phyloP scores from a whole-genome alignment of 1,140 invertebrate genomes.

The Lysiphlebus fabarum region DNA sequence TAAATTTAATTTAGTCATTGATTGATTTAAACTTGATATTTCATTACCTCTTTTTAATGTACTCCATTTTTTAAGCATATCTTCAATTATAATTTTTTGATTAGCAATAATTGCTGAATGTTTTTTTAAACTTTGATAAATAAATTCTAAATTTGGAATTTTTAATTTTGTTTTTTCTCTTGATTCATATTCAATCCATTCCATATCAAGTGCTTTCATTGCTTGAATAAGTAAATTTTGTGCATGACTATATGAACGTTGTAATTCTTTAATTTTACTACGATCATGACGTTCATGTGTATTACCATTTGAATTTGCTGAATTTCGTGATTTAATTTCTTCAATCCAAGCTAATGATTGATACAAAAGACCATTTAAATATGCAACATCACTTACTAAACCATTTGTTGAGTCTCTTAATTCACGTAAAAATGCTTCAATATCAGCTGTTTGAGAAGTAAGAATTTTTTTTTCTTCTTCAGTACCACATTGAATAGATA shows the following conservation, averaged over 20 bases:
- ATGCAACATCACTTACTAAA: conserved; percentile 46
- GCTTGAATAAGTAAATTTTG: conserved; percentile 51
- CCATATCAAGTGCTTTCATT: conserved; percentile 46
- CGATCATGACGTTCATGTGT: conserved; percentile 38
- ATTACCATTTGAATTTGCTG: conserved; percentile 28
- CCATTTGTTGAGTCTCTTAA: conserved; percentile 51
- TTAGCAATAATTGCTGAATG: conserved; percentile 44
- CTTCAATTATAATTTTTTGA: conserved; percentile 38
- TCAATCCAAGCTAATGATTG: conserved; percentile 55
- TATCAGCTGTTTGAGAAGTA: conserved; percentile 40
- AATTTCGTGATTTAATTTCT: conserved; percentile 51
- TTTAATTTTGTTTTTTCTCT: conserved; percentile 41
- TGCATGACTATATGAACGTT: conserved; percentile 45
- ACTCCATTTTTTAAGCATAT: conserved; percentile 37
- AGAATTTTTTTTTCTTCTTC: conserved; percentile 54
- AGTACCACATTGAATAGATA: conserved; percentile 45
- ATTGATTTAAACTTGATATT: conserved; percentile 37
- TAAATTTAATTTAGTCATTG: conserved; percentile 41
- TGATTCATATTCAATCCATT: conserved; percentile 43
- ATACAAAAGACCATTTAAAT: conserved; percentile 46
- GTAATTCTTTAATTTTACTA: conserved; percentile 44
- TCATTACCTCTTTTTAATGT: conserved; percentile 26
- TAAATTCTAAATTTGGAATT: conserved; percentile 46
- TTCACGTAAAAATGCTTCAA: conserved; percentile 53
- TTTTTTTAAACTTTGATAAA: conserved; percentile 46